A percentile compares a stretch with the other conserved stretches of the same genome.
Conservation (phyloP, 2,113 vertebrate species). For the Chamaetylas fuelleborni region DNA sequence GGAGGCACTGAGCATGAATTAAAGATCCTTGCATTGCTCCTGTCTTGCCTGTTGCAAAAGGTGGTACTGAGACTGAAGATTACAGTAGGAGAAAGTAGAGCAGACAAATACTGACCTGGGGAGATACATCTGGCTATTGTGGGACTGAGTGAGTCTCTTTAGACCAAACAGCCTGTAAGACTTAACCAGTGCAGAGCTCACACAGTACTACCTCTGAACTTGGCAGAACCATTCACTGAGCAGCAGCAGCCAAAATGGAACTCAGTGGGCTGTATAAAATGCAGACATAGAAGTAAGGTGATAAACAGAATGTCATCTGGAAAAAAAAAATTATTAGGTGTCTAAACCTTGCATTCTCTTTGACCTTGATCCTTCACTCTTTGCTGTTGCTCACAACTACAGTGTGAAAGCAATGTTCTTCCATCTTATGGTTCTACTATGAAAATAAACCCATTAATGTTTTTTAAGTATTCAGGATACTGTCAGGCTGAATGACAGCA, state of each 20-base stretch:
- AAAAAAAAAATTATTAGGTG: neutral
- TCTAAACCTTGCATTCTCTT: neutral
- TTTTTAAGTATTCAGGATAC: slow-evolving; percentile 17
- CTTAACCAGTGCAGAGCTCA: neutral
- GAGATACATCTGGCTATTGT: neutral
- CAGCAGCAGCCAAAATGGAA: neutral
- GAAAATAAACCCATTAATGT: slow-evolving; percentile 54
- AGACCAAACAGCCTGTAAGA: neutral
- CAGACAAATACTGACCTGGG: neutral
- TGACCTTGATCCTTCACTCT: neutral
- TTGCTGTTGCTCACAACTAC: neutral
- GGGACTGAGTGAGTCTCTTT: neutral
- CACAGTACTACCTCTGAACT: neutral
- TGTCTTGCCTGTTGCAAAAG: neutral
- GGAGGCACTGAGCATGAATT: neutral
- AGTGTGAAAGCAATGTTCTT: neutral
- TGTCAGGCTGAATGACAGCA: slow-evolving; percentile 27
- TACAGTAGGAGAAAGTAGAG: neutral
- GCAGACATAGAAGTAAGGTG: neutral
- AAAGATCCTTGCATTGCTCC: neutral
- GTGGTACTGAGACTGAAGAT: neutral
- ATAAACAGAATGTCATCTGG: neutral
- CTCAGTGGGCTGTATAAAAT: neutral
- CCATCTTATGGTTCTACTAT: neutral
- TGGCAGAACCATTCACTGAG: neutral